phyloP scores from a whole-genome alignment of 2,113 vertebrate species.

The Rhynchomys soricoides region DNA sequence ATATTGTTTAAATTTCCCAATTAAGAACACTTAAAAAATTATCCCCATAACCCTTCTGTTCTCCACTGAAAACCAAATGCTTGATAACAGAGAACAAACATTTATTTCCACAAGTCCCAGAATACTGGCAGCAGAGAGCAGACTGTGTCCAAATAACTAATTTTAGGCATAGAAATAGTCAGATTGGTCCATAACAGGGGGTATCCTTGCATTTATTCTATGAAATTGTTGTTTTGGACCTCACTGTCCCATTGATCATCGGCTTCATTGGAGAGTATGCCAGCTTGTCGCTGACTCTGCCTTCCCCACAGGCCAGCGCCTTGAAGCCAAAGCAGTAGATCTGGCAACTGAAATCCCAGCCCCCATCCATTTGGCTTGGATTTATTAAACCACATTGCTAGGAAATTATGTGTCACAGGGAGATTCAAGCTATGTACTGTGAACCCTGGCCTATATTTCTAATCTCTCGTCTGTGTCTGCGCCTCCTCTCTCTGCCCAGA shows the following conservation, averaged over 20 bases:
- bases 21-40: neutral
- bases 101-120: neutral
- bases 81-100: neutral
- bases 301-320: neutral
- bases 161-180: slow-evolving; percentile 20
- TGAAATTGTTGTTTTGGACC: slow-evolving; percentile 22
- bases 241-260: neutral
- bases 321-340: neutral
- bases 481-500: slow-evolving; percentile 64
- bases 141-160: neutral
- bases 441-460: slow-evolving; percentile 75
- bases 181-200: neutral
- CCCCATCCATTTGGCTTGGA: slow-evolving; percentile 61
- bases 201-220: neutral
- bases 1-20: slow-evolving; percentile 38
- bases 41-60: neutral
- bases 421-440: slow-evolving; percentile 45
- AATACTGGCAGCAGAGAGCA: neutral
- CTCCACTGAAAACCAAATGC: neutral
- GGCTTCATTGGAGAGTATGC: slow-evolving; percentile 27
- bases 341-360: slow-evolving; percentile 32
- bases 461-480: slow-evolving; percentile 58
- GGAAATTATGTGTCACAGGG: slow-evolving; percentile 71
- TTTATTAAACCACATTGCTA: slow-evolving; percentile 66
- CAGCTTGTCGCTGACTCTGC: neutral